A percentile compares a stretch with the other conserved stretches of the same genome.
Evolutionary conservation across 2,113 vertebrate species (phyloP).

Genomic region (Osmerus eperlanus): DNA sequence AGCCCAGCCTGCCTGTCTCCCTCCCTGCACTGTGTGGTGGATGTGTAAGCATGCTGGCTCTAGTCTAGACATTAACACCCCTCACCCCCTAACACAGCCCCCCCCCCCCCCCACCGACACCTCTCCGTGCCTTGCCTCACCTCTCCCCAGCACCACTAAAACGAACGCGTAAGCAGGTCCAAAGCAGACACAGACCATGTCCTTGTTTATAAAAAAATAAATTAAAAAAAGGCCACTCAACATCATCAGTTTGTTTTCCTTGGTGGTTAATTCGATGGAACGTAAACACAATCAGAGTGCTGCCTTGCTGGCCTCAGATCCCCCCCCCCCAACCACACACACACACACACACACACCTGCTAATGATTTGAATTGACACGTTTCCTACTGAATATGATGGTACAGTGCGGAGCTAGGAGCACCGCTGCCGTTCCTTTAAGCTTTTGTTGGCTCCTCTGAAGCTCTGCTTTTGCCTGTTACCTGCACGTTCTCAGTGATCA

Average conservation of each 20-base stretch:
- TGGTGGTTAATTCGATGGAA: conserved; percentile 45
- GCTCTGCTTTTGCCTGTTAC: conserved; percentile 66
- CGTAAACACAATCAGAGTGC: conserved; percentile 45
- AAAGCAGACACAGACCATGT: conserved; percentile 28
- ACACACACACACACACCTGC: background rate
- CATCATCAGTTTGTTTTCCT: conserved; percentile 49
- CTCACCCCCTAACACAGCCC: conserved; percentile 38
- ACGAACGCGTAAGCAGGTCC: conserved; percentile 8
- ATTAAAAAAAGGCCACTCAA: conserved; percentile 27
- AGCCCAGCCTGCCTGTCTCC: background rate
- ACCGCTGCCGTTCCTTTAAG: conserved; percentile 16
- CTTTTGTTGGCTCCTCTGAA: conserved; percentile 50
- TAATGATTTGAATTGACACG: conserved; percentile 17
- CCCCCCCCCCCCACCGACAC: background rate
- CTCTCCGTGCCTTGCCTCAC: conserved; percentile 10
- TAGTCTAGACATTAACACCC: conserved; percentile 60
- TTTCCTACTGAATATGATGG: conserved; percentile 26
- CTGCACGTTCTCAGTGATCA: conserved; percentile 79
- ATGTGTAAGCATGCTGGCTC: conserved; percentile 40
- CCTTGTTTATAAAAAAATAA: conserved; percentile 18
- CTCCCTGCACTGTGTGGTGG: conserved; percentile 34
- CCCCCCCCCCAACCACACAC: background rate
- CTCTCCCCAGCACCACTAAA: conserved; percentile 6
- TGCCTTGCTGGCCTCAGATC: conserved; percentile 12
- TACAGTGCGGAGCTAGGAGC: conserved; percentile 36